Evolutionary conservation across 2,113 vertebrate species (phyloP).

Genomic region (Ramphastos sulfuratus): DNA sequence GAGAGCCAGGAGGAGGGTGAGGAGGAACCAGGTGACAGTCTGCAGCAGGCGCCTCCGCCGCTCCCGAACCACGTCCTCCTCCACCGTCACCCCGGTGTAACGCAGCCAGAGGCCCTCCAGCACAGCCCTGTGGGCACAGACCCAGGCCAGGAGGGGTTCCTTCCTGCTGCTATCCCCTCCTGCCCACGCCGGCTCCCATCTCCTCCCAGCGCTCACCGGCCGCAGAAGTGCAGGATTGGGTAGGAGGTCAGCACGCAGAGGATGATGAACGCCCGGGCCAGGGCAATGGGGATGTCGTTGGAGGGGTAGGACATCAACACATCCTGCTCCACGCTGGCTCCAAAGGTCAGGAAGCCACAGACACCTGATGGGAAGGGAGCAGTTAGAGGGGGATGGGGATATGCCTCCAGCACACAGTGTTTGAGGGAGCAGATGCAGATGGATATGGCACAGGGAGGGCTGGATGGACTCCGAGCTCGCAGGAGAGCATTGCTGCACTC

Average conservation of each 20-base stretch:
- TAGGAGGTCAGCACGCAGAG: constrained; percentile 94
- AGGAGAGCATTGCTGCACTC: not conserved
- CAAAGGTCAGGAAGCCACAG: constrained; percentile 94
- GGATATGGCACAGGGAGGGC: not conserved
- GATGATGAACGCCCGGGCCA: constrained; percentile 93
- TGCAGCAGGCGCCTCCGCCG: constrained; percentile 84
- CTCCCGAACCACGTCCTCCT: constrained; percentile 89
- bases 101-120: constrained; percentile 96
- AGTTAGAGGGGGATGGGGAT: not conserved
- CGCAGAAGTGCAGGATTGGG: constrained; percentile 97
- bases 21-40: constrained; percentile 89
- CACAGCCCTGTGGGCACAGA: constrained; percentile 81
- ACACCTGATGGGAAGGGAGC: constrained; percentile 77
- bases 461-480: not conserved
- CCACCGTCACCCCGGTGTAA: constrained; percentile 85
- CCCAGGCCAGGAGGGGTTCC: not conserved
- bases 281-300: constrained; percentile 88
- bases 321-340: constrained; percentile 86
- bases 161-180: accelerated
- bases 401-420: not conserved
- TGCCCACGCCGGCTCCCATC: not conserved
- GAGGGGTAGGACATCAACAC: constrained; percentile 95
- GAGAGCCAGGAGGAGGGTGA: constrained; percentile 91
- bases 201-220: constrained; percentile 76
- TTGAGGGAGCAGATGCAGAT: not conserved